phyloP scores from a whole-genome alignment of 2,113 vertebrate genomes.

The Neoarius graeffei region DNA sequence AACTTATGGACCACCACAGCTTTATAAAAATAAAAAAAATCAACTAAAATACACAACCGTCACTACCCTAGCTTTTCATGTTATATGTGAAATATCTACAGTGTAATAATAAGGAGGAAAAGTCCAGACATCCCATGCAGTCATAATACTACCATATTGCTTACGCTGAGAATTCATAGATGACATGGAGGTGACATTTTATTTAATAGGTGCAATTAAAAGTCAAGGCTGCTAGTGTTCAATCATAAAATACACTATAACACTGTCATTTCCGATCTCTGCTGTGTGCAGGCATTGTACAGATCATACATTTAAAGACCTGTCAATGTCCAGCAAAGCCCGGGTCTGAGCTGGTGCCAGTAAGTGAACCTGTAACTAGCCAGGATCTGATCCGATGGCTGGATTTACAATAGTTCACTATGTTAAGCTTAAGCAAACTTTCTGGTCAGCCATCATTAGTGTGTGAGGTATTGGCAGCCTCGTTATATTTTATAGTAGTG shows the following conservation, averaged over 20 bases:
- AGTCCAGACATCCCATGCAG: background rate
- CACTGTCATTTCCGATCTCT: background rate
- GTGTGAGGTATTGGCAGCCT: constrained; percentile 36
- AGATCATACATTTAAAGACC: constrained; percentile 10
- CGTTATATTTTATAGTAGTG: constrained; percentile 49
- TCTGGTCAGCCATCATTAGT: constrained; percentile 44
- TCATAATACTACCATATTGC: background rate
- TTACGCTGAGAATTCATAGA: background rate
- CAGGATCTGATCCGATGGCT: constrained; percentile 15
- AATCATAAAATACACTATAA: constrained; percentile 21
- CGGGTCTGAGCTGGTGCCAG: constrained; percentile 2
- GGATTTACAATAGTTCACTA: constrained; percentile 24
- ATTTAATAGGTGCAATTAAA: constrained; percentile 26
- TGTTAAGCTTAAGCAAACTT: constrained; percentile 43
- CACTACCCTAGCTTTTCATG: background rate
- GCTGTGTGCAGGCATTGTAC: background rate
- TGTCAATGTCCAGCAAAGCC: constrained; percentile 24
- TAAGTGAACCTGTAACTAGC: background rate
- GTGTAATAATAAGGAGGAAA: background rate
- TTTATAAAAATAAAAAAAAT: background rate
- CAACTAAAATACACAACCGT: background rate
- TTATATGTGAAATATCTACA: too few species aligned
- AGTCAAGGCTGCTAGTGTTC: constrained; percentile 17
- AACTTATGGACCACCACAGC: too few species aligned
- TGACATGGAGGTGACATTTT: constrained; percentile 5